phyloP scores from a whole-genome alignment of 2,113 vertebrate species.

The Petaurus breviceps region DNA sequence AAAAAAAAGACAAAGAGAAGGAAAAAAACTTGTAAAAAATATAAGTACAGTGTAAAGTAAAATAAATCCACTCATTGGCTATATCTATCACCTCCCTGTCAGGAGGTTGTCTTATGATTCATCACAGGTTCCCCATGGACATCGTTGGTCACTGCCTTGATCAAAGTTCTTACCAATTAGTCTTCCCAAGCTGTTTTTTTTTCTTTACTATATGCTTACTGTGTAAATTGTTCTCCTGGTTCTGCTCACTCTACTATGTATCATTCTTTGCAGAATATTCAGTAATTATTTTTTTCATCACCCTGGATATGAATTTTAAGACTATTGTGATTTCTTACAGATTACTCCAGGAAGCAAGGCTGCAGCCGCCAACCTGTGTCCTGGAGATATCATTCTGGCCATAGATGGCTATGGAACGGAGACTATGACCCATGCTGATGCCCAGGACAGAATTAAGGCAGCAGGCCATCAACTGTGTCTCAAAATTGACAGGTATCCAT shows the following conservation, averaged over 20 bases:
- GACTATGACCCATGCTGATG: conserved; percentile 95
- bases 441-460: conserved; percentile 96
- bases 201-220: neutral
- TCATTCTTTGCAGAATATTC: neutral
- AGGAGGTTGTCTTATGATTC: neutral
- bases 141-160: neutral
- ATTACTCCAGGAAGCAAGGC: conserved; percentile 97
- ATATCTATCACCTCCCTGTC: neutral
- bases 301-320: neutral
- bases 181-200: neutral
- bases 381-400: conserved; percentile 94
- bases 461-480: conserved; percentile 89
- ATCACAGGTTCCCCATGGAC: neutral
- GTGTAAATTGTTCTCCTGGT: neutral
- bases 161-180: neutral
- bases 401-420: conserved; percentile 91
- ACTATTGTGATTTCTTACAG: conserved; percentile 82
- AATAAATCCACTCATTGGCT: neutral
- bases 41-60: neutral
- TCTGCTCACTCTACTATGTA: neutral
- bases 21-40: neutral
- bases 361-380: conserved; percentile 90
- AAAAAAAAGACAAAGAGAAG: neutral
- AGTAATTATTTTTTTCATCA: neutral
- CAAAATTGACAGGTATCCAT: conserved; percentile 92